phyloP scores from a whole-genome alignment of 1,140 invertebrate genomes.

The Drosophila tani region DNA sequence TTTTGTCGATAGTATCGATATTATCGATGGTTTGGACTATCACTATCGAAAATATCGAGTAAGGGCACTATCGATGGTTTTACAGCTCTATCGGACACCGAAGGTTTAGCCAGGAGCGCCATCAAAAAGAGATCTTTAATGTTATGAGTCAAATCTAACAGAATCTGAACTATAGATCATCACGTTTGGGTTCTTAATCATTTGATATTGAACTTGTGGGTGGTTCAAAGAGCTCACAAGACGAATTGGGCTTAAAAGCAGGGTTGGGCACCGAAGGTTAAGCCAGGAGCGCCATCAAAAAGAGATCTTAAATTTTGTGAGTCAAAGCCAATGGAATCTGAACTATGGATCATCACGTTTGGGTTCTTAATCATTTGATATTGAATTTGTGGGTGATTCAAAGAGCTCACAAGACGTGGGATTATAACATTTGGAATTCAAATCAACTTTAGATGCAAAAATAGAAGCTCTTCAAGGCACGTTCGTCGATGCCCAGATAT shows the following conservation, averaged over 20 bases:
- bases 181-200: conserved; percentile 8
- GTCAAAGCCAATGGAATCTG: background rate
- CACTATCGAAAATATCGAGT: too few relatives aligned
- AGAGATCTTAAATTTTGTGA: too few relatives aligned
- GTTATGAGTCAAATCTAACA: background rate
- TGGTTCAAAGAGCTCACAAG: background rate
- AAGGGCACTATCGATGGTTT: too few relatives aligned
- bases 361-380: conserved; percentile 8
- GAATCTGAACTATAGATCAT: too few relatives aligned
- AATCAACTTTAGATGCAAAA: conserved; percentile 6
- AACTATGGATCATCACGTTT: conserved; percentile 1
- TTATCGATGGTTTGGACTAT: too few relatives aligned
- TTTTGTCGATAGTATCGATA: too few relatives aligned
- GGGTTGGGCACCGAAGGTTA: too few relatives aligned
- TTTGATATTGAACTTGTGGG: conserved; percentile 1
- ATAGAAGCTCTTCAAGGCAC: background rate
- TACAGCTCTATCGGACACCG: too few relatives aligned
- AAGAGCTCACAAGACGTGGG: conserved; percentile 7
- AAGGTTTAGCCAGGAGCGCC: too few relatives aligned
- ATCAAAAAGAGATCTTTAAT: too few relatives aligned
- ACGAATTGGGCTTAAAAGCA: background rate
- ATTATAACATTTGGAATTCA: conserved; percentile 8
- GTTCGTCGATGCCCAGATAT: background rate
- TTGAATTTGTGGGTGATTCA: background rate
- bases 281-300: too few relatives aligned